A percentile compares a stretch with the other conserved stretches of the same genome.
phyloP scores from a whole-genome alignment of 2,797 vertebrate genomes.

The Enteromius unitaeniatus region DNA sequence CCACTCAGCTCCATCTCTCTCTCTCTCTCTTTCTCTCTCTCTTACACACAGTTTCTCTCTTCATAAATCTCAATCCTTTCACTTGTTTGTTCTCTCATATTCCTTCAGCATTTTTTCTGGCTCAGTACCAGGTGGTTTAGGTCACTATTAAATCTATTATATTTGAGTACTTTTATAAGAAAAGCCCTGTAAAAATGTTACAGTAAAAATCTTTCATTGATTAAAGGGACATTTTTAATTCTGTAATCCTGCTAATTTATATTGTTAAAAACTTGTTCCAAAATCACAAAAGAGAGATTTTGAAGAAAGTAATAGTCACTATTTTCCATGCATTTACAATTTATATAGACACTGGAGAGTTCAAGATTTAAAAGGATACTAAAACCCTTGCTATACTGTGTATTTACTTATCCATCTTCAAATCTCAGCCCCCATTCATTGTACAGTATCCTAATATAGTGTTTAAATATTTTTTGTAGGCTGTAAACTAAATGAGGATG shows the following conservation, averaged over 20 bases:
- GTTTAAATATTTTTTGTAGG: background rate
- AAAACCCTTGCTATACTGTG: background rate
- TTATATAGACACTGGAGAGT: background rate
- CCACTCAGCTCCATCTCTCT: slow-evolving; percentile 42
- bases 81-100: background rate
- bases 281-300: background rate
- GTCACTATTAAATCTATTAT: background rate
- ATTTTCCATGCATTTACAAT: background rate
- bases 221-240: background rate
- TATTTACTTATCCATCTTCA: background rate
- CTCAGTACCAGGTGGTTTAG: background rate
- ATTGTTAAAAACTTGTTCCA: too few species aligned
- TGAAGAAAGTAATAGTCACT: background rate
- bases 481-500: background rate
- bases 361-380: background rate
- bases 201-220: background rate
- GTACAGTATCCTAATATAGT: background rate
- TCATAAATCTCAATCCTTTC: slow-evolving; percentile 34
- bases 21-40: slow-evolving; percentile 67
- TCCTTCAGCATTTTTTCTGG: background rate
- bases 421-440: background rate
- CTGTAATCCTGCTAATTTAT: background rate
- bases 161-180: background rate
- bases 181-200: background rate
- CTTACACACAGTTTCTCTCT: background rate